Evolutionary conservation across 2,888 invertebrate species (phyloP), one percentile per base, ranked within the genome.

Genomic region (Tinea trinotella): DNA sequence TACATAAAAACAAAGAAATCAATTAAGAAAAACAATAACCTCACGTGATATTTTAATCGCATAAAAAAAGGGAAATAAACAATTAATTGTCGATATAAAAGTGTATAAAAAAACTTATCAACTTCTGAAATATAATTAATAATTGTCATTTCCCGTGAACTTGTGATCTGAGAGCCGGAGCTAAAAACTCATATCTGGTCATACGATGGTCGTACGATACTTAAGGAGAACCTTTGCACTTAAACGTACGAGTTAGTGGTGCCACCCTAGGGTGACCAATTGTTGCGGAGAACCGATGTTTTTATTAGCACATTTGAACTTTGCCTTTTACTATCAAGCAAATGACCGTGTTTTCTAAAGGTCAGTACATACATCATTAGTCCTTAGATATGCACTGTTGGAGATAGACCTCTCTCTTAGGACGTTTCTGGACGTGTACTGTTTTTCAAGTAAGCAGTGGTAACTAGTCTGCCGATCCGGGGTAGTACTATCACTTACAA

Each of bases 171-270:
- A 15, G 40, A 40, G 30, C 30, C 30, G 15, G 40, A 40, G 40
- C 15, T 40, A 40, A 4, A 40, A 7, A 13, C n/a, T 40, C 46
- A 3, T 10, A 17, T 19, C 46, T 2, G 12, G 46, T 46, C 46
- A 46, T 46, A 46, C 46, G 46, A 46, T 46, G 19, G 7, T 19
- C 46, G 15, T 46, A 19, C 46, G 46, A 40, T 40, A 7, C 13
- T 40, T 2, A 30, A 30, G 7, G 7, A 6, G 40, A 15, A 4
- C 40, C 40, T 40, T 40, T 40, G 40, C 40, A 40, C 40, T 7
- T 15, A 40, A n/a, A 13, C 40, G 40, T 40, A 2, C 6, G n/a
- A n/a, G n/a, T 12, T 15, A 40, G 40, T 40, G 40, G 40, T n/a
- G 13, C 40, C 40, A 40, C n/a, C 13, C 6, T 15, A 40, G 13